These are phyloP conservation scores for Girardinus metallicus DNA, from an alignment of 2,797 vertebrate species.

Conservation along the genomic window DNA sequence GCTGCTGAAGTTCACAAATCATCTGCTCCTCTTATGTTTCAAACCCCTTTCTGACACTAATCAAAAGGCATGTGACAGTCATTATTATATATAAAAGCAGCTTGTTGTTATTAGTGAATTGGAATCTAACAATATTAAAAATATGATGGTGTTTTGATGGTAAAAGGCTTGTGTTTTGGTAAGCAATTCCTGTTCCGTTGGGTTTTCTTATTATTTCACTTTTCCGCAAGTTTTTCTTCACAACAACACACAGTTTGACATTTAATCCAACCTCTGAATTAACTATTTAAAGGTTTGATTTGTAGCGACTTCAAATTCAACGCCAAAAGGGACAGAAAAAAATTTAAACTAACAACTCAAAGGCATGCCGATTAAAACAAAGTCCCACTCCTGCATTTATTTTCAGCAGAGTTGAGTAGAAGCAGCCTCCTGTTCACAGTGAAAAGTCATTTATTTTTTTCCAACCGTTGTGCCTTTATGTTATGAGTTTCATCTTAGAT, in stretches of 20 bases:
- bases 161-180: neutral
- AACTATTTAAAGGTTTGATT: neutral
- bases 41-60: neutral
- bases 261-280: neutral
- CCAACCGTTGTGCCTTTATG: too few relatives aligned
- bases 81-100: neutral
- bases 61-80: neutral
- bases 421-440: too few relatives aligned
- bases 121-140: neutral
- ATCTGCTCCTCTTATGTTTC: slow-evolving; percentile 30
- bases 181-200: neutral
- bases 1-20: slow-evolving; percentile 51
- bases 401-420: too few relatives aligned
- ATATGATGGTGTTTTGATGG: neutral
- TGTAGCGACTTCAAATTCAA: neutral
- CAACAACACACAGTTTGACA: neutral
- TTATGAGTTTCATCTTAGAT: neutral
- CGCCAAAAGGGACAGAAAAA: neutral
- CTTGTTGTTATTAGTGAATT: neutral
- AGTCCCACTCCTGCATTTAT: neutral
- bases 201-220: neutral
- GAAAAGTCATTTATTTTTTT: too few relatives aligned
- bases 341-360: neutral
- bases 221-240: neutral
- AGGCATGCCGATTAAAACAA: neutral